Evolutionary conservation across 2,113 vertebrate genomes (phyloP), one percentile per base, ranked within the genome.

Genomic region (Xyliphius kryptos): DNA sequence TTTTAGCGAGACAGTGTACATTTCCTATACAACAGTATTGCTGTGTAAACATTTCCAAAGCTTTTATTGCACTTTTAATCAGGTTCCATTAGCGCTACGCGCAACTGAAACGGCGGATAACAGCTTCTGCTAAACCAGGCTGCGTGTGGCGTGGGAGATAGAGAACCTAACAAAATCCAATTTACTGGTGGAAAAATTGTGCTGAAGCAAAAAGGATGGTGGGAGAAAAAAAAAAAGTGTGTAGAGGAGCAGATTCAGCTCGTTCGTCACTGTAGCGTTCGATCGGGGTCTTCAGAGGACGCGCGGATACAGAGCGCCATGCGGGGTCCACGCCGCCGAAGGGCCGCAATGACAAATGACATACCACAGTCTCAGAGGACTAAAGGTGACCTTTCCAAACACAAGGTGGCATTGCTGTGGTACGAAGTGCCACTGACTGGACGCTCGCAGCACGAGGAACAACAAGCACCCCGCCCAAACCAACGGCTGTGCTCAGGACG

Each of bases 131-230:
- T 11, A 41, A 10, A 41, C 41, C 19, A 26, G 36, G 14, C 3
- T 12, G 36, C 8, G 13, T 14, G 14, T 61, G 48, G 14, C 14
- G 32, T 48, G 50, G 19, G 20, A 52, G 49, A 44, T 71, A 74
- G 70, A 20, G 77, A 77, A 59, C 71, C 72, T 78, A 81, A 82
- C 72, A 80, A 79, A 80, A 78, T 79, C 68, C 83, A 85, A 86
- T 87, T 85, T 83, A 78, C 76, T 74, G 38, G 55, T 32, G 56
- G 78, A 69, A 75, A 82, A 81, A 84, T 77, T 79, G 79, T 75
- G 62, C 73, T 66, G 70, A 63, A 67, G 61, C 48, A 40, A 49
- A 53, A 52, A 32, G 26, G 26, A 32, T 6, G 26, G 10, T 15
- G 21, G 48, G 17, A 20, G 17, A 12, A 43, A 70, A 63, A 63